Conservation (phyloP, 2,888 invertebrate genomes). For the Microchrysa polita region DNA sequence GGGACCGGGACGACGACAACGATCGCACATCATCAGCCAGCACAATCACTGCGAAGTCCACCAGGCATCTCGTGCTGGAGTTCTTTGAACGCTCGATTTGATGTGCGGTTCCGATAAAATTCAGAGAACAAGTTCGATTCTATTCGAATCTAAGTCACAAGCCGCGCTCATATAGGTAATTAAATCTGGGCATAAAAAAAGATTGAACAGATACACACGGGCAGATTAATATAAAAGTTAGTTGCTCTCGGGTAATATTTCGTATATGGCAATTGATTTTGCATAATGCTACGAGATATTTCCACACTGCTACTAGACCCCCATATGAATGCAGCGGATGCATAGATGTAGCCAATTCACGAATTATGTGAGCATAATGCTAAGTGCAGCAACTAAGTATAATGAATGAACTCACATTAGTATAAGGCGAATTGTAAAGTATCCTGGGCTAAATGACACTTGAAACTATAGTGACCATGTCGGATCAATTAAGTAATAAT, state of each 20-base stretch:
- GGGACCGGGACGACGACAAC: too few species aligned
- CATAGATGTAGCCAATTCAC: background rate
- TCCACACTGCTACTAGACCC: background rate
- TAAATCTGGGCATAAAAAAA: conserved; percentile 37
- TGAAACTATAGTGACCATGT: conserved; percentile 24
- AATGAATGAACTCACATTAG: conserved; percentile 26
- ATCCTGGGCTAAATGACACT: background rate
- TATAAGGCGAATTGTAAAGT: conserved; percentile 24
- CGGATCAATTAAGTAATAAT: conserved; percentile 39
- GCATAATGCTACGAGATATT: background rate
- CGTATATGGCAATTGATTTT: background rate
- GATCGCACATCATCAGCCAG: conserved; percentile 11
- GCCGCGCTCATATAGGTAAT: conserved; percentile 36
- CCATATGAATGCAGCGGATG: background rate
- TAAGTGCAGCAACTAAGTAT: conserved; percentile 34
- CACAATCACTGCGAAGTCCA: too few species aligned
- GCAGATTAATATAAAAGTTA: background rate
- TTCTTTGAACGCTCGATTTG: conserved; percentile 31
- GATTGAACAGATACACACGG: conserved; percentile 14
- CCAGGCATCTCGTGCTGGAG: background rate
- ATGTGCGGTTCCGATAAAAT: conserved; percentile 38
- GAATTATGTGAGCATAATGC: conserved; percentile 7
- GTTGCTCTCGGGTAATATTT: background rate
- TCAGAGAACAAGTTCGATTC: conserved; percentile 35
- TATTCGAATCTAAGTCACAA: conserved; percentile 36